Conservation (phyloP, 2,888 invertebrate genomes). For the Exocentrus adspersus region DNA sequence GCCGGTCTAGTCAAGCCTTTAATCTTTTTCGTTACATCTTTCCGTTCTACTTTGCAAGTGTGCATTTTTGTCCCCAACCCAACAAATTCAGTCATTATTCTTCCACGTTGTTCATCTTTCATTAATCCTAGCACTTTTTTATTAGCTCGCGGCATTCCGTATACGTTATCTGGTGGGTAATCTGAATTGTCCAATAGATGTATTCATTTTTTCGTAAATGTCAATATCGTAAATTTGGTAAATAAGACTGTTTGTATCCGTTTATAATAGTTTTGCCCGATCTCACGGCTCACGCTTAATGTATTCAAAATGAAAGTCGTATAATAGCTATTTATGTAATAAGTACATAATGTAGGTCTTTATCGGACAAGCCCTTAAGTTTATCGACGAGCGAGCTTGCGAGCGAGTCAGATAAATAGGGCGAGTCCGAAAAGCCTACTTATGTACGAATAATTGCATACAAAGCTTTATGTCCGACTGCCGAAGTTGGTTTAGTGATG, state of each 20-base stretch:
- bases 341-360: too few species aligned
- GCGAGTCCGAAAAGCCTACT: too few species aligned
- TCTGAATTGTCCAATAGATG: slow-evolving; percentile 46
- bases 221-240: slow-evolving; percentile 27
- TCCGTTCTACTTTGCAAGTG: too few species aligned
- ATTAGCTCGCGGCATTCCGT: slow-evolving; percentile 47
- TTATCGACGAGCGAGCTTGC: too few species aligned
- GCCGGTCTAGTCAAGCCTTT: too few species aligned
- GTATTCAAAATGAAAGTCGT: slow-evolving; percentile 43
- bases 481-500: too few species aligned
- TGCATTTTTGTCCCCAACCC: slow-evolving; percentile 45
- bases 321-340: too few species aligned
- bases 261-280: slow-evolving; percentile 32
- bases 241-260: slow-evolving; percentile 33
- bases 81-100: slow-evolving; percentile 52
- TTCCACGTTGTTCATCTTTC: slow-evolving; percentile 54
- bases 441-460: too few species aligned
- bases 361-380: too few species aligned
- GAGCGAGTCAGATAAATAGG: too few species aligned
- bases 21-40: too few species aligned
- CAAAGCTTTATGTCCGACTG: too few species aligned
- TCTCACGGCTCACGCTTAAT: slow-evolving; percentile 24
- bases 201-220: slow-evolving; percentile 34
- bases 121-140: slow-evolving; percentile 54
- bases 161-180: slow-evolving; percentile 47